Conservation (phyloP, 2,888 invertebrate genomes). For the Atethmia centrago region DNA sequence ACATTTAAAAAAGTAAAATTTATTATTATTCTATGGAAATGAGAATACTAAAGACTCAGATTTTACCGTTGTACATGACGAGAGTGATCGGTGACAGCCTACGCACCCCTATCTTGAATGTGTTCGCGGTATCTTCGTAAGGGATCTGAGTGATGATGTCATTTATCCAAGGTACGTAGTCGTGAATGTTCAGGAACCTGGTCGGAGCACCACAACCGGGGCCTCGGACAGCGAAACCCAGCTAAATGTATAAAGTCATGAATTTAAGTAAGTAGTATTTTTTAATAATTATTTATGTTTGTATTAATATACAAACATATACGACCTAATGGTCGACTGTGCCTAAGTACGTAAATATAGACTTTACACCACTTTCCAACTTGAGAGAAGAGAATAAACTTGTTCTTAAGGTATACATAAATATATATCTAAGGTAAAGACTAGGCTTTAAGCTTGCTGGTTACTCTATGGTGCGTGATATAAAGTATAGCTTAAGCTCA, state of each 20-base stretch:
- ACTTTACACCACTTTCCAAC: neutral
- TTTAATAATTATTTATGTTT: neutral
- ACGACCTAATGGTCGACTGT: too few relatives aligned
- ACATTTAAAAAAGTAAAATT: neutral
- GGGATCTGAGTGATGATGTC: constrained; percentile 67
- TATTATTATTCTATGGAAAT: neutral
- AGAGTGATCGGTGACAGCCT: constrained; percentile 63
- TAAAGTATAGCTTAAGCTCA: neutral
- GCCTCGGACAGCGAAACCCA: constrained; percentile 80
- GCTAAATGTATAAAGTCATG: constrained; percentile 59
- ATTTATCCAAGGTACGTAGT: constrained; percentile 79
- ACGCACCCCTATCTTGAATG: constrained; percentile 54
- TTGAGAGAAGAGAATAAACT: neutral
- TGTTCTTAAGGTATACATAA: neutral
- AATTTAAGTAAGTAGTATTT: neutral
- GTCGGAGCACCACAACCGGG: constrained; percentile 82
- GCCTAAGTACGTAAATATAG: neutral
- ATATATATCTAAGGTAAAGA: neutral
- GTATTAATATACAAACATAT: too few relatives aligned
- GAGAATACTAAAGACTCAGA: neutral
- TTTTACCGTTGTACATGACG: constrained; percentile 62
- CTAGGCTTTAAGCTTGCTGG: too few relatives aligned
- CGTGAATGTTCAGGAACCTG: constrained; percentile 75
- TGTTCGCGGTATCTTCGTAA: constrained; percentile 21
- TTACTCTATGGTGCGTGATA: neutral